A percentile compares a stretch with the other conserved stretches of the same genome.
These are phyloP conservation scores for Pogonomyrmex barbatus DNA, from an alignment of 1,140 invertebrate species.

Conservation along the genomic window DNA sequence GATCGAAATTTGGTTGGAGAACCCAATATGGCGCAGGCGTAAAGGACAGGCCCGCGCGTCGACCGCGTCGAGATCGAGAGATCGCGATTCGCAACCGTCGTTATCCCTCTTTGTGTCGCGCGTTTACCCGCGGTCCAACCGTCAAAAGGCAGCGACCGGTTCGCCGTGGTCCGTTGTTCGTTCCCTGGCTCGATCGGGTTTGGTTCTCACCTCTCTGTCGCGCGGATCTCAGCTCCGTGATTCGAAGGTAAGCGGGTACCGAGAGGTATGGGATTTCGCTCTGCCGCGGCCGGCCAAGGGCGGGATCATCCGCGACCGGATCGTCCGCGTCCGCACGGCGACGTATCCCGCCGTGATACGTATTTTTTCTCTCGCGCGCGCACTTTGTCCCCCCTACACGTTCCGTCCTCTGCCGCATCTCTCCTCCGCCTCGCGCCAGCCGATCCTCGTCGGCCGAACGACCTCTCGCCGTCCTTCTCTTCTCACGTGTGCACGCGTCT, in stretches of 20 bases:
- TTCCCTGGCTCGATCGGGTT: slow-evolving; percentile 13
- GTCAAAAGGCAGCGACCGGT: slow-evolving; percentile 51
- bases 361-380: slow-evolving; percentile 17
- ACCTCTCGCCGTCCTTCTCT: background rate
- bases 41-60: background rate
- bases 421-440: background rate
- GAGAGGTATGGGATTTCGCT: background rate
- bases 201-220: background rate
- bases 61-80: background rate
- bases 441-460: background rate
- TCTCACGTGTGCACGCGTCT: slow-evolving; percentile 16
- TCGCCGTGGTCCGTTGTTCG: slow-evolving; percentile 23
- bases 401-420: background rate
- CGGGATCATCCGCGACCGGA: too few species aligned
- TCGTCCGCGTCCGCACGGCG: background rate
- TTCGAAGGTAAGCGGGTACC: slow-evolving; percentile 13
- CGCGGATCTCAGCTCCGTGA: slow-evolving; percentile 1
- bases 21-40: background rate
- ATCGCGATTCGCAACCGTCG: slow-evolving; percentile 8
- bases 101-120: slow-evolving; percentile 14
- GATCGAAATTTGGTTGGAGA: background rate
- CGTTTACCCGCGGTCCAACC: slow-evolving; percentile 19
- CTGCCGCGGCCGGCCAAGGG: too few species aligned
- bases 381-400: background rate
- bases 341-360: slow-evolving; percentile 22